Conservation (phyloP, 2,888 invertebrate genomes). For the Leptinotarsa juncta region DNA sequence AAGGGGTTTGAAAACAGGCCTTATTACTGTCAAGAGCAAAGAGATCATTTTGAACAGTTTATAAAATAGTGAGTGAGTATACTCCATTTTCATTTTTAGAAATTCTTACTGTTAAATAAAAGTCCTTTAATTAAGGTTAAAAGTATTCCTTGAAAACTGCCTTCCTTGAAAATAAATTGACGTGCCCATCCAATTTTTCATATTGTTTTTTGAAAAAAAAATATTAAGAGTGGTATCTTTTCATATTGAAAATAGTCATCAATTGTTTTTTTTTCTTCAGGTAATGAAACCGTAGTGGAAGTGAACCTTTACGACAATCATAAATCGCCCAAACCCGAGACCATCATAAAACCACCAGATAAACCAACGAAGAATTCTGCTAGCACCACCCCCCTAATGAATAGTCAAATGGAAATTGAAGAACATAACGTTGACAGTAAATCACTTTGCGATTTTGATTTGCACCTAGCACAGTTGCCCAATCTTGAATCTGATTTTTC, state of each 20-base stretch:
- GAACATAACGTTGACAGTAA: neutral
- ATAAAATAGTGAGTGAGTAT: no score
- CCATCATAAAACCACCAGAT: conserved; percentile 29
- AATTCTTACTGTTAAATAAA: no score
- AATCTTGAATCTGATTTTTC: conserved; percentile 1
- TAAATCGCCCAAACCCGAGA: conserved; percentile 32
- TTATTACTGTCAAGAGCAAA: no score
- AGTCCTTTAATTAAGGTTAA: neutral
- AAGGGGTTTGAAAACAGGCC: no score
- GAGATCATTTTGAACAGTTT: no score
- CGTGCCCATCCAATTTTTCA: no score
- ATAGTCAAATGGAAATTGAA: conserved; percentile 16
- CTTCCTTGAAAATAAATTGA: no score
- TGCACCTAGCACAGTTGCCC: neutral
- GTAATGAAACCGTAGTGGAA: conserved; percentile 84
- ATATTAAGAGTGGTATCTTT: no score
- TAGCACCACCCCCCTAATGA: neutral
- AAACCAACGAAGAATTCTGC: neutral
- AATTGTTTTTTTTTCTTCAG: conserved; percentile 63
- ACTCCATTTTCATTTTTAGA: no score
- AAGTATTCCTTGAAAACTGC: no score
- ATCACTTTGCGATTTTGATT: conserved; percentile 11
- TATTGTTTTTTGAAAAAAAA: no score
- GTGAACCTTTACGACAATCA: conserved; percentile 71
- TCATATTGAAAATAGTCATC: no score